Evolutionary conservation across 2,113 vertebrate species (phyloP), one percentile per base, ranked within the genome.

Genomic region (Chloroceryle aenea): DNA sequence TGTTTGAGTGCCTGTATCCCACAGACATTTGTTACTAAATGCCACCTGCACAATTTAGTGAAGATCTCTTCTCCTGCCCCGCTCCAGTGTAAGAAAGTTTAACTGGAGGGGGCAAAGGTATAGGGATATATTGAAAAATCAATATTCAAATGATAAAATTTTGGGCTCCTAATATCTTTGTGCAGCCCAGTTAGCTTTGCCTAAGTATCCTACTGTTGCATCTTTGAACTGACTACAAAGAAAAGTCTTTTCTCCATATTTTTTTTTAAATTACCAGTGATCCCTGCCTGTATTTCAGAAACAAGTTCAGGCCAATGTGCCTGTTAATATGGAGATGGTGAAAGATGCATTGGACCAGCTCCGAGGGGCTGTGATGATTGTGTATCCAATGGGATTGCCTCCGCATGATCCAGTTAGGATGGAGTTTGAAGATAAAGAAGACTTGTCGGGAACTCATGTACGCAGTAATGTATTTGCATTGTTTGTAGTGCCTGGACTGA

Each of bases 371-470:
- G 98, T 99, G 55, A 99, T 98, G 98, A 99, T 99, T 12, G 99
- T 99, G 27, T 99, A 99, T 90, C 99, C 99, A 21, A 99, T 99
- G 99, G 99, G 98, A 34, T 93, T 99, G 84, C 99, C 99, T 29
- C 99, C 99, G 7, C 98, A 99, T 4, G 99, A 99, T 89, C 99
- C 99, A 25, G 95, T 99, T 93, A 98, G 98, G 90, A 98, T 99
- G 98, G 99, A 99, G 94, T 96, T 99, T 45, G 99, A 99, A 94
- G 96, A 99, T 69, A 98, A 97, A 87, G 99, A 99, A 96, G 99
- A 99, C 64, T 96, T 99, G 78, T 98, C 98, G 0, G 99, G 99
- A 96, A 99, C 99, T 84, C 99, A 99, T 76, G 99, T 99, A 89
- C 36, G 95, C 63, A 72, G 68, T 88, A 56, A 59, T 10, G 36